These are phyloP conservation scores for Chauna torquata DNA, from an alignment of 2,113 vertebrate species.

Conservation along the genomic window DNA sequence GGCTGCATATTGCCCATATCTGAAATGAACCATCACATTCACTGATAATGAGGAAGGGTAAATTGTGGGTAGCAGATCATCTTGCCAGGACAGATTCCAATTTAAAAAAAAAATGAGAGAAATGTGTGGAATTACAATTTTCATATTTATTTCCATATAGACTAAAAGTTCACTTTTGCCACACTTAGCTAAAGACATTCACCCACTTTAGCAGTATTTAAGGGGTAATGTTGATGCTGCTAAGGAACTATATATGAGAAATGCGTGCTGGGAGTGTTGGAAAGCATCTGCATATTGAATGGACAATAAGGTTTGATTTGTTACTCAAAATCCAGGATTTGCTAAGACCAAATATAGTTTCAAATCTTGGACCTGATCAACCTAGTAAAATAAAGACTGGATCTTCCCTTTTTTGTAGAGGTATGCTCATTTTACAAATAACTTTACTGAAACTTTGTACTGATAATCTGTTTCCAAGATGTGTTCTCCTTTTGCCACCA, in stretches of 20 bases:
- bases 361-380: not conserved
- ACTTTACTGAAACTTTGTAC: not conserved
- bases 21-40: not conserved
- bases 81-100: not conserved
- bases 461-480: not conserved
- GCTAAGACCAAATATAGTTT: not conserved
- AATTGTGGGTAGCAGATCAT: not conserved
- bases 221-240: not conserved
- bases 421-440: not conserved
- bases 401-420: not conserved
- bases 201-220: not conserved
- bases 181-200: not conserved
- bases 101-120: not conserved
- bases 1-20: not conserved
- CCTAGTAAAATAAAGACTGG: not conserved
- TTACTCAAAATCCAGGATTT: not conserved
- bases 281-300: not conserved
- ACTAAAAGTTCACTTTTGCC: not conserved
- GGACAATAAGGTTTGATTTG: not conserved
- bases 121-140: not conserved
- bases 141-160: not conserved
- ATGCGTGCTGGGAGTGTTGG: not conserved
- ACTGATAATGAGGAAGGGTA: not conserved
- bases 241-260: not conserved
- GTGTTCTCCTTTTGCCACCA: not conserved